A percentile compares a stretch with the other conserved stretches of the same genome.
Evolutionary conservation across 2,888 invertebrate species (phyloP).

Genomic region (Tetrapedia diversipes): DNA sequence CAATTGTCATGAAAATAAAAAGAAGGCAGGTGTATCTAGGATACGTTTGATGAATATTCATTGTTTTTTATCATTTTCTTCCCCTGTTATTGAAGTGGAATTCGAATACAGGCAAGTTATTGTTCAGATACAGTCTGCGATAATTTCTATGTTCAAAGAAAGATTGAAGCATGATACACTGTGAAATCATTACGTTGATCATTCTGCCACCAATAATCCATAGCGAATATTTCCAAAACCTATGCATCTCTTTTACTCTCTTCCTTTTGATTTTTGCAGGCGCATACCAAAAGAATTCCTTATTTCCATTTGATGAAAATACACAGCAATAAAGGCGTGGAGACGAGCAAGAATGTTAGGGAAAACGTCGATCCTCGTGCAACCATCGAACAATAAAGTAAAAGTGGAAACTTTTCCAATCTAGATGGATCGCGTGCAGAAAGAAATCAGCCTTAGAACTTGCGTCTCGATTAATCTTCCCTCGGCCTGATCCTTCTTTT

Average conservation of each 20-base stretch:
- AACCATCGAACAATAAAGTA: slow-evolving; percentile 60
- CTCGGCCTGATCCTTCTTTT: slow-evolving; percentile 37
- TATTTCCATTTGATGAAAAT: slow-evolving; percentile 11
- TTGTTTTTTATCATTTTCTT: background rate
- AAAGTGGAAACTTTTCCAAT: slow-evolving; percentile 77
- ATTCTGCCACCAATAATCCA: slow-evolving; percentile 1
- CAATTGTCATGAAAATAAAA: background rate
- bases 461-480: slow-evolving; percentile 64
- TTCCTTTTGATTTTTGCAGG: slow-evolving; percentile 24
- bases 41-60: too few species aligned
- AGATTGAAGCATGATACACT: slow-evolving; percentile 11
- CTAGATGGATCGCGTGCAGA: slow-evolving; percentile 73
- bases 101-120: too few species aligned
- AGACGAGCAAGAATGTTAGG: slow-evolving; percentile 37
- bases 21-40: too few species aligned
- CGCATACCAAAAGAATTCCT: slow-evolving; percentile 14
- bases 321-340: background rate
- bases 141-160: background rate
- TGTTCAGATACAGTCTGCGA: too few species aligned
- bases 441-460: slow-evolving; percentile 74
- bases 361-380: slow-evolving; percentile 52
- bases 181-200: slow-evolving; percentile 12
- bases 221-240: slow-evolving; percentile 6
- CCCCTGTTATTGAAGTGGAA: background rate
- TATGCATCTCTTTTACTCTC: slow-evolving; percentile 1